Conservation (phyloP, 2,797 vertebrate genomes). For the Myripristis murdjan region DNA sequence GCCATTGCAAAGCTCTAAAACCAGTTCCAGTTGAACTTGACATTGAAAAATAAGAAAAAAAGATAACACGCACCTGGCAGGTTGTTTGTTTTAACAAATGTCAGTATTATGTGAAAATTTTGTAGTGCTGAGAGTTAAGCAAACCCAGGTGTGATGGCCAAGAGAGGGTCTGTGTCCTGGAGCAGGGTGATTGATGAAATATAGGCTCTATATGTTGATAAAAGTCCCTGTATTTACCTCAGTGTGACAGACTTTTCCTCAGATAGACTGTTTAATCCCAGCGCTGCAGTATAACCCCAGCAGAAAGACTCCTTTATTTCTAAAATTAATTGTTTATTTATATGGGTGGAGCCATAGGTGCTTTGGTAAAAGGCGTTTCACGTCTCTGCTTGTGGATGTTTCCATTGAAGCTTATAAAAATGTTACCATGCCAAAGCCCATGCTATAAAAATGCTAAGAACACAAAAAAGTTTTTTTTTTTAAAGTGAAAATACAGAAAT, state of each 20-base stretch:
- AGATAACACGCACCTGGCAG: constrained; percentile 44
- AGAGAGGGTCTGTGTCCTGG: constrained; percentile 26
- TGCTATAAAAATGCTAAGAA: constrained; percentile 57
- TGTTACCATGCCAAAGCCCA: constrained; percentile 51
- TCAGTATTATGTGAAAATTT: constrained; percentile 54
- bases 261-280: constrained; percentile 51
- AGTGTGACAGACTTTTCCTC: constrained; percentile 39
- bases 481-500: constrained; percentile 54
- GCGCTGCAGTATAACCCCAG: constrained; percentile 36
- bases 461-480: constrained; percentile 32
- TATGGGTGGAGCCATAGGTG: constrained; percentile 60
- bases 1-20: constrained; percentile 41
- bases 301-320: constrained; percentile 70
- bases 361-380: constrained; percentile 66
- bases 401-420: constrained; percentile 74
- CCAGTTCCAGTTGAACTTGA: constrained; percentile 17
- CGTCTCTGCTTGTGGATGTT: constrained; percentile 73
- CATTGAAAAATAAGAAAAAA: constrained; percentile 31
- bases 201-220: constrained; percentile 41
- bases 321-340: constrained; percentile 80
- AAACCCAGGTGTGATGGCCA: constrained; percentile 49
- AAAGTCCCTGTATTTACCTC: constrained; percentile 49
- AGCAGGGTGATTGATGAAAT: constrained; percentile 50
- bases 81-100: constrained; percentile 71
- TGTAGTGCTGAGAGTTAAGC: constrained; percentile 40